Conservation (phyloP, 2,888 invertebrate genomes). For the Cephus sareptanus region DNA sequence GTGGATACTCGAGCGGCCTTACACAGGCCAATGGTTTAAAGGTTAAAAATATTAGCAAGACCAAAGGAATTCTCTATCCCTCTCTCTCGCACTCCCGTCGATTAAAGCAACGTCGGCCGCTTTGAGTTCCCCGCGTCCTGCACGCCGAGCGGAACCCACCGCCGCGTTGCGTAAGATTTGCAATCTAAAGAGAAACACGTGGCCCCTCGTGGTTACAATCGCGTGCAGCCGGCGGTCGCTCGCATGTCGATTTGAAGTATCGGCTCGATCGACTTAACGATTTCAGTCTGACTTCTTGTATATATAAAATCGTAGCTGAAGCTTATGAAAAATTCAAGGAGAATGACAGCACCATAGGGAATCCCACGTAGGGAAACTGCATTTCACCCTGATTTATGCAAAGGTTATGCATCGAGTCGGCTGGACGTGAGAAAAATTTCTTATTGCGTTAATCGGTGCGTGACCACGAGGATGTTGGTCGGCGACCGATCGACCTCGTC, state of each 20-base stretch:
- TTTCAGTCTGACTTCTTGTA: neutral
- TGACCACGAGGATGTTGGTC: neutral
- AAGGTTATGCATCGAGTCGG: neutral
- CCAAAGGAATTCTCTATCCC: neutral
- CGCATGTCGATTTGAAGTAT: neutral
- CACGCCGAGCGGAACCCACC: neutral
- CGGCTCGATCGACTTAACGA: neutral
- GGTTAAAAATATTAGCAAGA: neutral
- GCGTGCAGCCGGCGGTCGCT: neutral
- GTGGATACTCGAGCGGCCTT: neutral
- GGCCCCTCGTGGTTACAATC: neutral
- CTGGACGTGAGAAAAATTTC: neutral
- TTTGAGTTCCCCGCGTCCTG: neutral
- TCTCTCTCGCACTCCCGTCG: neutral
- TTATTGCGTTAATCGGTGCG: neutral
- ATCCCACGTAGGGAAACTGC: neutral
- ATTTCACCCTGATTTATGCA: neutral
- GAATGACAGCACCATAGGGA: neutral
- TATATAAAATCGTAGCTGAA: neutral
- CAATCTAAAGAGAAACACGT: neutral
- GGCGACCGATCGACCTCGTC: neutral
- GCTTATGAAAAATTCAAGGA: neutral
- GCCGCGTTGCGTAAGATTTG: neutral
- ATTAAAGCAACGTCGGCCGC: neutral
- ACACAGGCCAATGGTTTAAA: neutral